These are phyloP conservation scores for Camponotus fellah DNA, from an alignment of 2,888 invertebrate species.

Conservation along the genomic window DNA sequence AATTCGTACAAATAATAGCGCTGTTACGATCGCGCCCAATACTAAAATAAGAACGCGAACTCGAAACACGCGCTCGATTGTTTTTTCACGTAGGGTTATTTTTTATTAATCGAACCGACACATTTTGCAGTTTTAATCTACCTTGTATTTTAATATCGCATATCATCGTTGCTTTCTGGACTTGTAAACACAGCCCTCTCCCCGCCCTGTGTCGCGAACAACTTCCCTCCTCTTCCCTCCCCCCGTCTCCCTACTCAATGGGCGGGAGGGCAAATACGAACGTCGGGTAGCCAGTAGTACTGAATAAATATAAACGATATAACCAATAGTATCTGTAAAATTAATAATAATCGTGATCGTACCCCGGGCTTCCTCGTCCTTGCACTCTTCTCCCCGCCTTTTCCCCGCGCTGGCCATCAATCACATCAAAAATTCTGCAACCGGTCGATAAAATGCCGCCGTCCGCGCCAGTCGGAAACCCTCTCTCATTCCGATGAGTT, in stretches of 20 bases:
- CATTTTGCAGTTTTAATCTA: constrained; percentile 72
- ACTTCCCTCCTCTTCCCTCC: constrained; percentile 60
- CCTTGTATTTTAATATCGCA: constrained; percentile 78
- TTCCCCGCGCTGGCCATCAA: constrained; percentile 63
- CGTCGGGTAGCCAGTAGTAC: constrained; percentile 60
- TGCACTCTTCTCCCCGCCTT: constrained; percentile 48
- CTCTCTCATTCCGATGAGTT: constrained; percentile 74
- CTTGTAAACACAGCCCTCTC: constrained; percentile 74
- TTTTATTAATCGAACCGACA: constrained; percentile 51
- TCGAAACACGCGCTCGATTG: constrained; percentile 46
- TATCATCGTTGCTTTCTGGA: constrained; percentile 74
- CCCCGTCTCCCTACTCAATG: constrained; percentile 51
- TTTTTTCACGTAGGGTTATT: constrained; percentile 44
- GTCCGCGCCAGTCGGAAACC: constrained; percentile 61
- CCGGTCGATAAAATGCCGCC: constrained; percentile 63
- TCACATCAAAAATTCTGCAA: constrained; percentile 68
- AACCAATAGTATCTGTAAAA: constrained; percentile 80
- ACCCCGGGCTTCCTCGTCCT: constrained; percentile 62
- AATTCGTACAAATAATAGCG: constrained; percentile 51
- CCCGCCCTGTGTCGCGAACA: constrained; percentile 46
- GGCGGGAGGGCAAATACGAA: constrained; percentile 63
- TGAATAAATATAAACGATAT: constrained; percentile 77
- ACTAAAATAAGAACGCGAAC: constrained; percentile 49
- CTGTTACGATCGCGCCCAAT: constrained; percentile 31
- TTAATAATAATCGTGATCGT: constrained; percentile 77